A percentile compares a stretch with the other conserved stretches of the same genome.
Conservation (phyloP, 2,888 invertebrate genomes). For the Vanessa cardui region DNA sequence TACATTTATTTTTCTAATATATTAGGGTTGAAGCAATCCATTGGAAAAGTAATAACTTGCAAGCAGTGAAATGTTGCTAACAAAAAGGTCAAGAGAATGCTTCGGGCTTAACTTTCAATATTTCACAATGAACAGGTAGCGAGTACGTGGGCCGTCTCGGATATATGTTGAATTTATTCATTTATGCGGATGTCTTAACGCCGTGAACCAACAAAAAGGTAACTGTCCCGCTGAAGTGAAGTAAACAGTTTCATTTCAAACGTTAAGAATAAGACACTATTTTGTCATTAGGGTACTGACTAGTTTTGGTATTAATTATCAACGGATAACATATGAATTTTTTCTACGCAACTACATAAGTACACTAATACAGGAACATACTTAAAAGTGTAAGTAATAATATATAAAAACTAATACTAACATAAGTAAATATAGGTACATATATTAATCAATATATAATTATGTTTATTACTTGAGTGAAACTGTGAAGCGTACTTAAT, state of each 20-base stretch:
- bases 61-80: slow-evolving; percentile 67
- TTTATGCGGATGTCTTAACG: slow-evolving; percentile 14
- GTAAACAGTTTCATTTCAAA: background rate
- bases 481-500: no score
- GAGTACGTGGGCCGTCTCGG: slow-evolving; percentile 27
- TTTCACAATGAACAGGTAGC: slow-evolving; percentile 45
- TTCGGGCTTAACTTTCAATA: slow-evolving; percentile 74
- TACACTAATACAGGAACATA: no score
- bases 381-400: no score
- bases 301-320: no score
- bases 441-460: no score
- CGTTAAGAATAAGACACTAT: background rate
- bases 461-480: no score
- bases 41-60: slow-evolving; percentile 71
- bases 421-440: no score
- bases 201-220: background rate
- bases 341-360: no score
- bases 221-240: background rate
- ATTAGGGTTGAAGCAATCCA: slow-evolving; percentile 42
- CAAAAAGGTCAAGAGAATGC: slow-evolving; percentile 72
- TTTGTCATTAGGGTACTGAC: background rate
- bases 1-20: background rate
- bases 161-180: slow-evolving; percentile 34
- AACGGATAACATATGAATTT: background rate
- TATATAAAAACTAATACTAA: no score